These are phyloP conservation scores for Urechis unicinctus DNA, from an alignment of 2,888 invertebrate species.

Conservation along the genomic window DNA sequence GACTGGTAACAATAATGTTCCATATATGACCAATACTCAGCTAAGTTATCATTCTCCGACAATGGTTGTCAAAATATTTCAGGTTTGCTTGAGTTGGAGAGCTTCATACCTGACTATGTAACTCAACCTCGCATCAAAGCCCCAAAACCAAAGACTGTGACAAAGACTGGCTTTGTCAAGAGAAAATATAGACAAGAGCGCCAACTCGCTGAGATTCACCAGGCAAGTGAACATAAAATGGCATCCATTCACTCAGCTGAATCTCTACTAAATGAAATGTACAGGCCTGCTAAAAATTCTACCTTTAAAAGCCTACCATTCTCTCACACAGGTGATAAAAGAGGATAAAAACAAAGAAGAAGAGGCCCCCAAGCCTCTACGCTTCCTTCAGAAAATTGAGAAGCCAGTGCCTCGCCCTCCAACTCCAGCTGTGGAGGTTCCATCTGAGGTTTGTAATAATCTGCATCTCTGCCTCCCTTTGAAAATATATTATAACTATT, in stretches of 20 bases:
- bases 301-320: not conserved
- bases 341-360: constrained; percentile 29
- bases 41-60: too few relatives aligned
- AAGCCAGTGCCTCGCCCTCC: constrained; percentile 51
- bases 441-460: constrained; percentile 32
- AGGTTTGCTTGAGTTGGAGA: constrained; percentile 48
- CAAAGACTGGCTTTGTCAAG: constrained; percentile 46
- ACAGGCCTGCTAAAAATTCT: too few relatives aligned
- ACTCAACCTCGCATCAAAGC: constrained; percentile 43
- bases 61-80: constrained; percentile 2
- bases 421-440: constrained; percentile 47
- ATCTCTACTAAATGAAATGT: not conserved
- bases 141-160: constrained; percentile 41
- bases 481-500: not conserved
- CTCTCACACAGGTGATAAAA: constrained; percentile 32
- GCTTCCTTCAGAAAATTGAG: constrained; percentile 50
- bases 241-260: not conserved
- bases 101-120: constrained; percentile 45
- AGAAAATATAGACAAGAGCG: constrained; percentile 44
- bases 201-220: constrained; percentile 45
- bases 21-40: too few relatives aligned
- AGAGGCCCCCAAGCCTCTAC: constrained; percentile 39
- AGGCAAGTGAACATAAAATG: constrained; percentile 25
- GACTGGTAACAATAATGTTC: too few relatives aligned
- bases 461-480: not conserved